Base-by-base conservation (phyloP, 2,797 vertebrate species). In the Pteropus rufus region DNA sequence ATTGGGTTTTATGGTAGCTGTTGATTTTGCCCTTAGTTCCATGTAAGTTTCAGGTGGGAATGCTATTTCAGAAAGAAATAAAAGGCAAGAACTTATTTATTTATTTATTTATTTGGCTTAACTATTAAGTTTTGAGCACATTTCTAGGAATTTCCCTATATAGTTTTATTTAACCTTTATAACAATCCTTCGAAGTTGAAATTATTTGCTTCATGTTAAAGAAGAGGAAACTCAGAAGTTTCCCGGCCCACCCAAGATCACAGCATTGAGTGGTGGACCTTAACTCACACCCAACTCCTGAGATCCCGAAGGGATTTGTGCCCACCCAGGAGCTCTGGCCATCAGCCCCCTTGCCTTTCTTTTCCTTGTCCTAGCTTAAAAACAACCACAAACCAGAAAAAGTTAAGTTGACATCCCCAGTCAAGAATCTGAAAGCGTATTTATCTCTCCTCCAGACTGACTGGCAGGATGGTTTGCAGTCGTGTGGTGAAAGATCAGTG, bases 81-180 rank as follows among this genome's bases (percentile, higher is more conserved):
- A 39, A 81, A 82, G 69, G 19, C 34, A 96, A 83, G 56, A 81
- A n/a, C 12, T 73, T 81, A 36, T 36, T 36, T 36, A 36, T 79
- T 91, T 46, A 14, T 46, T 46, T 46, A 2, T 44, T 60, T 58
- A 18, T 58, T 36, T 56, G 65, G 39, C 26, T 70, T 44, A 80
- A 49, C 56, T 92, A 24, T 93, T 77, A 91, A 80, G 31, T 79
- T 72, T 54, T 12, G 62, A 95, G 36, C 46, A 41, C 65, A 54
- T 62, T 62, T 54, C 34, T 62, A 54, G 39, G 36, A 70, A 64
- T 86, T 69, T 76, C n/a, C 58, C 31, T 80, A 24, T 34, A 52
- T 34, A 72, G 72, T 85, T 93, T 97, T 93, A 92, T 44, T 89
- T 89, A 81, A 75, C 36, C 36, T 89, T 84, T 46, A 41, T 15